Evolutionary conservation across 2,888 invertebrate species (phyloP).

Genomic region (Morpho deidamia): DNA sequence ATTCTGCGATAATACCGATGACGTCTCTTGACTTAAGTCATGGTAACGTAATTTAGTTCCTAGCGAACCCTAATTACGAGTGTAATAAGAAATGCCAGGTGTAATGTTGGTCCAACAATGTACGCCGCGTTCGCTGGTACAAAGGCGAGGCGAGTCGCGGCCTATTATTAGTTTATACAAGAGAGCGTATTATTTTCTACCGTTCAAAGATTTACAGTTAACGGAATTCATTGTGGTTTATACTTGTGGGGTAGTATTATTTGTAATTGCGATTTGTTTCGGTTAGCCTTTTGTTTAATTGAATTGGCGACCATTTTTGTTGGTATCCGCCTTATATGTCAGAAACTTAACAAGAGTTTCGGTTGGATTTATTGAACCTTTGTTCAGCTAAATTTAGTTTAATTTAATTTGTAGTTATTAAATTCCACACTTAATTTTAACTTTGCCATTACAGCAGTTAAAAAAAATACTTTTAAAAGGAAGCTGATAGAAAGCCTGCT

Average conservation of each 20-base stretch:
- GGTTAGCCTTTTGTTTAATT: not conserved
- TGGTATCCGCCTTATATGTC: too few species aligned
- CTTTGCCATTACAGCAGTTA: too few species aligned
- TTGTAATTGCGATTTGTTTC: not conserved
- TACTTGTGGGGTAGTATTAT: not conserved
- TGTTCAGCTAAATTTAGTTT: not conserved
- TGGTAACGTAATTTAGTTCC: too few species aligned
- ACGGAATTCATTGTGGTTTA: not conserved
- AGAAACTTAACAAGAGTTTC: too few species aligned
- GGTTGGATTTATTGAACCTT: not conserved
- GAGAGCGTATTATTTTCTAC: not conserved
- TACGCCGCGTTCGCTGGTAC: not conserved
- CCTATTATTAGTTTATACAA: not conserved
- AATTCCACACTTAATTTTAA: too few species aligned
- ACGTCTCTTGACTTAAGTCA: too few species aligned
- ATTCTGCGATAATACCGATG: too few species aligned
- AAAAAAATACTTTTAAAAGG: too few species aligned
- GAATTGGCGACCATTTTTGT: too few species aligned
- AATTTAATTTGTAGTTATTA: not conserved
- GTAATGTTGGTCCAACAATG: constrained; percentile 13
- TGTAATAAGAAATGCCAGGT: constrained; percentile 1
- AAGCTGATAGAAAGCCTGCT: too few species aligned
- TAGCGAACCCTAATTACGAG: not conserved
- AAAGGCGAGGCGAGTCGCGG: not conserved
- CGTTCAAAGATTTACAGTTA: not conserved